Evolutionary conservation across 2,113 vertebrate genomes (phyloP).

Genomic region (Amblyornis subalaris): DNA sequence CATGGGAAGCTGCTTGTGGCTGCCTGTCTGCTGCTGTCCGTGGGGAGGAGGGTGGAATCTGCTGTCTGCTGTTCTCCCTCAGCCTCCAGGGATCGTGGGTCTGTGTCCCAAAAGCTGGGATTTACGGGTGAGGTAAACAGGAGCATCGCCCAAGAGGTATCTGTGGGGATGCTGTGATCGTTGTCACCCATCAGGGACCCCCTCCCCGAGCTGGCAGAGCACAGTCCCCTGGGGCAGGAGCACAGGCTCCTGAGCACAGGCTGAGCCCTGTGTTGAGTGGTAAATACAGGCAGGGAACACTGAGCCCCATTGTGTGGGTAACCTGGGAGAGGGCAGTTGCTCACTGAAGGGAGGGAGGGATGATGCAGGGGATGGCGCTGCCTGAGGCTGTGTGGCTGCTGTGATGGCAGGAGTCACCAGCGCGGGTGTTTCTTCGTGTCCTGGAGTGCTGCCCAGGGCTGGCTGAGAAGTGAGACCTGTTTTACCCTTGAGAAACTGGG

Average conservation of each 20-base stretch:
- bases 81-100: not conserved
- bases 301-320: fast-evolving
- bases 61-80: not conserved
- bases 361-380: not conserved
- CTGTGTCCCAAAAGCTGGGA: not conserved
- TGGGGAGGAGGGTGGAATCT: not conserved
- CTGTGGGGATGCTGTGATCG: fast-evolving
- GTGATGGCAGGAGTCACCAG: not conserved
- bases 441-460: not conserved
- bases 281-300: not conserved
- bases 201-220: not conserved
- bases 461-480: not conserved
- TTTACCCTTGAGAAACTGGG: not conserved
- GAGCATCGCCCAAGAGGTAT: not conserved
- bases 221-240: no score
- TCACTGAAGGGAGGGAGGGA: not conserved
- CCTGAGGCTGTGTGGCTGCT: not conserved
- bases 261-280: not conserved
- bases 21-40: not conserved
- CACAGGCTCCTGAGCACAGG: not conserved
- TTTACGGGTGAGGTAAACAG: not conserved
- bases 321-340: not conserved
- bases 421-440: not conserved
- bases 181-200: not conserved
- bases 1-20: not conserved